phyloP scores from a whole-genome alignment of 2,888 invertebrate species.

The Exocentrus adspersus region DNA sequence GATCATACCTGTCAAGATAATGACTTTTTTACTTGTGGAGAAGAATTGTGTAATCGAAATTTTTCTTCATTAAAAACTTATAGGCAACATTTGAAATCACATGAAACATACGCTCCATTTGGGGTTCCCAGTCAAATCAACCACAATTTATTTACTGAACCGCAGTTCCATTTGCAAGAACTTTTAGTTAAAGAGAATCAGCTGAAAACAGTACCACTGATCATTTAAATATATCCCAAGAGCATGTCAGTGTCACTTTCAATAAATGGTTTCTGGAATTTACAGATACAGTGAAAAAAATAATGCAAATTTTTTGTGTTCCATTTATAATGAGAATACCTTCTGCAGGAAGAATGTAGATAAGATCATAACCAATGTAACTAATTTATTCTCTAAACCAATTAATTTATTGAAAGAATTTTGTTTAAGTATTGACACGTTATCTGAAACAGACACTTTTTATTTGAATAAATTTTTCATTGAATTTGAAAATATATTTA shows the following conservation, averaged over 20 bases:
- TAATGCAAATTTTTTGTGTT: neutral
- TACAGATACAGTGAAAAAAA: too few species aligned
- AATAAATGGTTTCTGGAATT: too few species aligned
- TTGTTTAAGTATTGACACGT: too few species aligned
- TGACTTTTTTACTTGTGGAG: constrained; percentile 2
- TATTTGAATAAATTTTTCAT: constrained; percentile 14
- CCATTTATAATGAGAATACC: constrained; percentile 15
- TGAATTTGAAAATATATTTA: constrained; percentile 28
- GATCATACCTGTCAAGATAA: constrained; percentile 5
- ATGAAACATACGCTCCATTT: too few species aligned
- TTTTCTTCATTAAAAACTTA: constrained; percentile 9
- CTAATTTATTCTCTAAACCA: constrained; percentile 26
- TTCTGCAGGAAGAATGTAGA: constrained; percentile 33
- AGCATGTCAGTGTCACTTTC: too few species aligned
- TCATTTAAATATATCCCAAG: too few species aligned
- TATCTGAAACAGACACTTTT: too few species aligned
- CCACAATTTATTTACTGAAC: too few species aligned
- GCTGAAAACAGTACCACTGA: too few species aligned
- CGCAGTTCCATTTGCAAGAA: too few species aligned
- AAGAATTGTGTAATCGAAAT: neutral
- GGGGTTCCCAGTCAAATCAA: too few species aligned
- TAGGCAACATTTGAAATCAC: constrained; percentile 5
- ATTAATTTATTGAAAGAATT: constrained; percentile 26
- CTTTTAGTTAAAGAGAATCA: too few species aligned
- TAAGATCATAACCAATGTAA: constrained; percentile 25